Base-by-base conservation (phyloP, 2,113 vertebrate genomes). In the Odontesthes bonariensis region DNA sequence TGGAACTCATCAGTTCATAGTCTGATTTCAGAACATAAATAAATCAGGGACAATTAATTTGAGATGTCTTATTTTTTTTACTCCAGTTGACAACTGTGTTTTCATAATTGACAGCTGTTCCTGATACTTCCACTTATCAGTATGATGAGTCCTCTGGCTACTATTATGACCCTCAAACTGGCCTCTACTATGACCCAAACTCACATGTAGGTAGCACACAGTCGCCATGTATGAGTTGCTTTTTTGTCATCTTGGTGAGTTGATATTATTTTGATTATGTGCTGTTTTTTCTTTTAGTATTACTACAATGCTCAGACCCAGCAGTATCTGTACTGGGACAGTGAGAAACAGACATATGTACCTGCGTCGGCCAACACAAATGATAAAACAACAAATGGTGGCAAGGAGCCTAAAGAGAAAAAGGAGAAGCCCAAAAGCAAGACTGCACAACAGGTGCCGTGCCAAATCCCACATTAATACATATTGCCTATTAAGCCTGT, bases 381-480 rank as follows among this genome's bases (percentile, higher is more conserved):
- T 49, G 80, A 81, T 7, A 69, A 62, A 10, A 5, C 65, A 17
- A 12, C 46, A 1, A 63, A 59, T 20, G n/a, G 77, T 8, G 22
- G 35, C 59, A 94, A 93, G 83, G 92, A 92, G 38, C 73, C 38
- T 8, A 94, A 94, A 77, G 98, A 99, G 80, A 99, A 98, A 82
- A 99, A 98, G 69, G 98, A 99, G 65, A 99, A 99, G 74, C 98
- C 98, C 47, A 99, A 99, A 85, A 99, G 96, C 89, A 99, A 99
- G 94, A 99, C 98, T 1, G 98, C 98, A 44, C 98, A 99, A 52
- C 98, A 99, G 96, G 98, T 99, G 80, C 0, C 13, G 2, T 56
- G 32, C 10, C 35, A 23, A 46, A 23, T 20, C 38, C 19, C 38
- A 38, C 12, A 11, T 55, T 22, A 20, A 31, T 13, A 20, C 11